Conservation (phyloP, 2,113 vertebrate genomes). For the Anolis carolinensis region DNA sequence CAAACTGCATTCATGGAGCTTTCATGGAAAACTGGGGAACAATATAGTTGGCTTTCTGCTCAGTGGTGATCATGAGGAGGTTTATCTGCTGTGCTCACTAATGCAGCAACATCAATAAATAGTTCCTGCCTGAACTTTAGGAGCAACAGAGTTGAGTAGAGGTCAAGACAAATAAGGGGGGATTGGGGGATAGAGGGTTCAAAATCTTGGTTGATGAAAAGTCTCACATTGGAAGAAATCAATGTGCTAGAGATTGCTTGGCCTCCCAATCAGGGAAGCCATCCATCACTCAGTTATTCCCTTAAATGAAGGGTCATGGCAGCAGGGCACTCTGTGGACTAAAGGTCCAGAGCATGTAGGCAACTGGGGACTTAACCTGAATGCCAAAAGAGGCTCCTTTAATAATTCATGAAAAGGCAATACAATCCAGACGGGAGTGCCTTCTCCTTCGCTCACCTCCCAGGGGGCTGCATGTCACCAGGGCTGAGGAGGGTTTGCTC, state of each 20-base stretch:
- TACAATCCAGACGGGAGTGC: slow-evolving; percentile 45
- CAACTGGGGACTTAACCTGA: slow-evolving; percentile 16
- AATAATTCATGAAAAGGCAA: slow-evolving; percentile 65
- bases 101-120: slow-evolving; percentile 60
- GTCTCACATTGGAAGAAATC: slow-evolving; percentile 60
- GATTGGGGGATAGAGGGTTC: slow-evolving; percentile 23
- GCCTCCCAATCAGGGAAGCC: slow-evolving; percentile 19
- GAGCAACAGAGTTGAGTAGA: slow-evolving; percentile 59
- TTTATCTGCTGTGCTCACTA: slow-evolving; percentile 49
- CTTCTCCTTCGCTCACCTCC: background rate
- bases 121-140: slow-evolving; percentile 60
- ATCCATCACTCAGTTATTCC: slow-evolving; percentile 37
- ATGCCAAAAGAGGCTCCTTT: slow-evolving; percentile 54
- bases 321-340: background rate
- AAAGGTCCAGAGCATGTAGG: slow-evolving; percentile 34
- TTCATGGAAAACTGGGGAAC: slow-evolving; percentile 32
- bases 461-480: slow-evolving; percentile 32
- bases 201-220: slow-evolving; percentile 64
- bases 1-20: slow-evolving; percentile 20
- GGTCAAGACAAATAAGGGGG: slow-evolving; percentile 27
- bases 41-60: slow-evolving; percentile 2
- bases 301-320: slow-evolving; percentile 30
- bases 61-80: slow-evolving; percentile 30
- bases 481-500: slow-evolving; percentile 45
- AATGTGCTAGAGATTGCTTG: slow-evolving; percentile 52